Evolutionary conservation across 37 sponge, comb jelly and placozoan species (phyloP).

Genomic region (Ephydatia muelleri): DNA sequence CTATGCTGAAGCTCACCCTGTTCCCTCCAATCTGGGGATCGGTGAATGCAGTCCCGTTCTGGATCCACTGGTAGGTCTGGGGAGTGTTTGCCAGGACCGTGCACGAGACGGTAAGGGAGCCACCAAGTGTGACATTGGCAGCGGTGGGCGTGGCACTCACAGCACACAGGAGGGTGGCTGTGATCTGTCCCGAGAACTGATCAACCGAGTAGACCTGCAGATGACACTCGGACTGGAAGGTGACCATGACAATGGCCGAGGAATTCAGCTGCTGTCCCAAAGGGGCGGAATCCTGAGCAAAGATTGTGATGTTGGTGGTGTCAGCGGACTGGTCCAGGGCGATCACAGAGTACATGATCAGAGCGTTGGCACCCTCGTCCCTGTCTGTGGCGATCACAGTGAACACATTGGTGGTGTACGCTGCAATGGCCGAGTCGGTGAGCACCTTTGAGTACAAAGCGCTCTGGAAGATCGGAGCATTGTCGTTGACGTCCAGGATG

Average conservation of each 20-base stretch:
- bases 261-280: constrained; percentile 22
- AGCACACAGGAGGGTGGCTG: constrained; percentile 26
- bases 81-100: constrained; percentile 10
- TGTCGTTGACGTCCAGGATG: constrained; percentile 78
- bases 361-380: constrained; percentile 57
- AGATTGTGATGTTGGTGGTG: constrained; percentile 39
- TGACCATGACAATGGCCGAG: constrained; percentile 38
- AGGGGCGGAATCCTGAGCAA: constrained; percentile 67
- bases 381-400: constrained; percentile 41
- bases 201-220: constrained; percentile 28
- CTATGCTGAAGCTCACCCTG: background rate
- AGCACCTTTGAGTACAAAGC: background rate
- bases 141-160: constrained; percentile 2
- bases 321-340: background rate
- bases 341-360: constrained; percentile 34
- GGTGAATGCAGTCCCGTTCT: constrained; percentile 51
- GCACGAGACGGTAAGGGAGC: constrained; percentile 19
- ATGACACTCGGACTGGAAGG: constrained; percentile 27
- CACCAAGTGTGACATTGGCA: constrained; percentile 8
- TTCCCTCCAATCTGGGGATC: background rate
- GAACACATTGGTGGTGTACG: background rate
- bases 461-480: constrained; percentile 48
- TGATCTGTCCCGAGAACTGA: constrained; percentile 19
- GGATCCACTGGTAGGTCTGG: constrained; percentile 56
- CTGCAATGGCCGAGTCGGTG: background rate